phyloP scores from a whole-genome alignment of 2,888 invertebrate genomes.

The Athrips mouffetella region DNA sequence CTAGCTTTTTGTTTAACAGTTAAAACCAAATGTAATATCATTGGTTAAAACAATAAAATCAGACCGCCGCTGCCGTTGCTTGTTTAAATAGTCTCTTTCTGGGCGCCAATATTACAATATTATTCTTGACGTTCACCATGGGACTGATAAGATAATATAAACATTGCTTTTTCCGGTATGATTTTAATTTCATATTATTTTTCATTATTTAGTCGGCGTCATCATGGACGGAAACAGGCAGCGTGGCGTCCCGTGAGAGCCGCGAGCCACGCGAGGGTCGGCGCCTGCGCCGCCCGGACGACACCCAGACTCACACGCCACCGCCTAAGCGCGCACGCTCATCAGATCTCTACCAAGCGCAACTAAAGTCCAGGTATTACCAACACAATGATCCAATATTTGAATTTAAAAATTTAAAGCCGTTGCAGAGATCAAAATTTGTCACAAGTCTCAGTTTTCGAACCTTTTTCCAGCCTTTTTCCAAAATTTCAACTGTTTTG shows the following conservation, averaged over 20 bases:
- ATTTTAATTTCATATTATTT: too few relatives aligned
- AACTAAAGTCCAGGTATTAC: conserved; percentile 69
- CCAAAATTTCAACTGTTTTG: too few relatives aligned
- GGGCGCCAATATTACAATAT: conserved; percentile 27
- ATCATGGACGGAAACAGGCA: conserved; percentile 72
- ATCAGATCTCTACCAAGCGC: conserved; percentile 82
- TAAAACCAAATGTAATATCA: background rate
- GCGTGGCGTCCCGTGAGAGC: conserved; percentile 62
- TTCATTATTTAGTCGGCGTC: conserved; percentile 72
- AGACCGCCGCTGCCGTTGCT: too few relatives aligned
- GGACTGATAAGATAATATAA: too few relatives aligned
- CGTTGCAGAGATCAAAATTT: too few relatives aligned
- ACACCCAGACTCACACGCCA: conserved; percentile 72
- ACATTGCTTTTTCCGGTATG: conserved; percentile 22
- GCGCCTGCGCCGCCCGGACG: conserved; percentile 74
- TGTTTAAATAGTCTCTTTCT: conserved; percentile 7
- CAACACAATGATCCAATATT: too few relatives aligned
- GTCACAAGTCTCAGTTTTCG: background rate
- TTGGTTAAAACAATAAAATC: too few relatives aligned
- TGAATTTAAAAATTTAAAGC: too few relatives aligned
- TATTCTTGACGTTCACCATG: conserved; percentile 18
- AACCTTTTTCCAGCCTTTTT: background rate
- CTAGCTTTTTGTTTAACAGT: too few relatives aligned
- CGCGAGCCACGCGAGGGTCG: conserved; percentile 61
- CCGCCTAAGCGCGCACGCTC: conserved; percentile 85